Evolutionary conservation across 2,888 invertebrate species (phyloP), one percentile per base, ranked within the genome.

Genomic region (Patella pellucida): DNA sequence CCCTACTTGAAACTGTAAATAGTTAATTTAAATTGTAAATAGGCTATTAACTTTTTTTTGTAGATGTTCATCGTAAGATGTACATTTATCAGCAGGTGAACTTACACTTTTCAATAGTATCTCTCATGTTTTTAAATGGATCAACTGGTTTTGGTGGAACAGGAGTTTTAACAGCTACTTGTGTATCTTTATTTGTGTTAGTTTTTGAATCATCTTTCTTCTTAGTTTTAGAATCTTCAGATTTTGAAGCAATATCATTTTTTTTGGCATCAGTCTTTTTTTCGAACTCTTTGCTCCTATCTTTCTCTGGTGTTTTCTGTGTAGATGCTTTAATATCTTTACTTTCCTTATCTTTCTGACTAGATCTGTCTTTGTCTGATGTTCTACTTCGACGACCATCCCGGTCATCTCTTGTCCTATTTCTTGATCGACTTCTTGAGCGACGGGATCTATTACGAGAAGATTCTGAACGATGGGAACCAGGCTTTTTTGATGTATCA

Each of bases 81-180:
- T 31, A 31, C 31, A 4, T 4, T 31, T 41, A 41, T 41, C 41
- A 41, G 41, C 0, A 41, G 41, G 9, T 41, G 7, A 41, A 62
- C 62, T 62, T 62, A 62, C 62, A 62, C 23, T 62, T 62, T 62
- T 62, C 62, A 62, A 62, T 62, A 19, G 62, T 62, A 62, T 62
- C 62, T 62, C 62, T 62, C 62, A 62, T 62, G 23, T 62, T 62
- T 62, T 62, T 62, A 23, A 62, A 62, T 9, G 62, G 62, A 23
- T 62, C 62, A 12, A 62, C 62, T 23, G 19, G 9, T 62, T 14
- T 62, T 23, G 62, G 0, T 62, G 62, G 19, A 19, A 23, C 62
- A 23, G 23, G 19, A 11, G 19, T 19, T 62, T 62, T 62, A 19
- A 62, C 62, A 23, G 12, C 62, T 62, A 11, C 11, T 11, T 11